These are phyloP conservation scores for Carduelis carduelis DNA, from an alignment of 2,797 vertebrate species.

Conservation along the genomic window DNA sequence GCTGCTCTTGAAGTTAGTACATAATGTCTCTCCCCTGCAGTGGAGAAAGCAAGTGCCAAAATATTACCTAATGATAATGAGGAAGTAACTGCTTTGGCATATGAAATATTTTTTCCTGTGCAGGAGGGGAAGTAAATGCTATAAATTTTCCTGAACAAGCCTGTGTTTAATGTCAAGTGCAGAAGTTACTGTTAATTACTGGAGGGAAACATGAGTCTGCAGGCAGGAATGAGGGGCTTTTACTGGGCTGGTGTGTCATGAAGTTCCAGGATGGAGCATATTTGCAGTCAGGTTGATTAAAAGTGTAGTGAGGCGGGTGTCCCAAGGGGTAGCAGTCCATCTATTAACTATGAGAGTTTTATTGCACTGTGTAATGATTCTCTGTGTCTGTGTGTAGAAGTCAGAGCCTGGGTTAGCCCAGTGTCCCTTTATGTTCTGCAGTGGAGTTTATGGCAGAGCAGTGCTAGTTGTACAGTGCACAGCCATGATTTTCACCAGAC, in stretches of 20 bases:
- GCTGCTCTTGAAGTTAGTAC: slow-evolving; percentile 13
- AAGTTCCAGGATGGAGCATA: neutral
- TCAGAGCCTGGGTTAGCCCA: neutral
- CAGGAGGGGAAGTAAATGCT: slow-evolving; percentile 32
- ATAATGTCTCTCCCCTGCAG: slow-evolving; percentile 13
- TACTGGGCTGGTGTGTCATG: neutral
- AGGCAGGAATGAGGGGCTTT: neutral
- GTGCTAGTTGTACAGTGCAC: neutral
- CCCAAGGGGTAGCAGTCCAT: neutral
- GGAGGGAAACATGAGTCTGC: neutral
- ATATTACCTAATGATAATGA: slow-evolving; percentile 50
- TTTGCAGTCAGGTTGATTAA: slow-evolving; percentile 3
- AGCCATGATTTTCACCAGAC: neutral
- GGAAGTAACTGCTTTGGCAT: slow-evolving; percentile 38
- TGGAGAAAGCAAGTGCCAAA: slow-evolving; percentile 20
- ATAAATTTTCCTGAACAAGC: slow-evolving; percentile 41
- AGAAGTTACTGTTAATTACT: slow-evolving; percentile 32
- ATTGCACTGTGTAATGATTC: neutral
- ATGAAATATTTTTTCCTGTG: slow-evolving; percentile 58
- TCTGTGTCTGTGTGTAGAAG: neutral
- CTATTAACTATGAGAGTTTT: neutral
- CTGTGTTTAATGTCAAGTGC: slow-evolving; percentile 45
- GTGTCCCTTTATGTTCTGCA: neutral
- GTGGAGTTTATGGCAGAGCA: neutral
- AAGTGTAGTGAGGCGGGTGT: neutral